Base-by-base conservation (phyloP, 2,797 vertebrate genomes). In the Psittacula echo region DNA sequence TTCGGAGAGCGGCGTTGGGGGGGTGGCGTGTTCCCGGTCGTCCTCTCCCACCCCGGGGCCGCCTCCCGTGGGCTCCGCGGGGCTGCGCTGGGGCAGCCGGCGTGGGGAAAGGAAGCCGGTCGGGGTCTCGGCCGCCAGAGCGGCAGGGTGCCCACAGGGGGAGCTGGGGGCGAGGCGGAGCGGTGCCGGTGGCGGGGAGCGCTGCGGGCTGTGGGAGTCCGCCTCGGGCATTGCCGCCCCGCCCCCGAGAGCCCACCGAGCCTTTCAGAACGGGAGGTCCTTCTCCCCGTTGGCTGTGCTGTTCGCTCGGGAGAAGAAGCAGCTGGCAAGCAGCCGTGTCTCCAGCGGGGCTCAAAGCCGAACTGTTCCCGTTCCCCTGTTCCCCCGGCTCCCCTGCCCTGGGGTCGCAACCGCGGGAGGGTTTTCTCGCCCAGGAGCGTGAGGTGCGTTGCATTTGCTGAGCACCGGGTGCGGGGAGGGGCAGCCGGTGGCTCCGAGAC, bases 91-190 rank as follows among this genome's bases (percentile, higher is more conserved):
- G 78, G 67, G 34, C 11, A 22, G 10, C 53, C 23, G 9, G 32
- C 23, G 13, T 18, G 17, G 45, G 44, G 12, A 10, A 27, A 10
- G 48, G 54, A 5, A 44, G 37, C 24, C 30, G 47, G 47, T 34
- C 1, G 89, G 32, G 65, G 65, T 30, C 50, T 13, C 27, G 34
- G 50, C 37, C n/a, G 77, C 54, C 34, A 79, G 54, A 3, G 79
- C 56, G n/a, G 56, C 61, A 9, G 62, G 70, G 51, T 30, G 80
- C 93, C 93, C 77, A 85, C 74, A 89, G 95, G 85, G 93, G 95
- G 91, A 88, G 93, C 89, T 39, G 87, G 87, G 34, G 8, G 78
- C 58, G 66, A 87, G 88, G 88, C 67, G 45, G 72, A 90, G 90
- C 48, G 64, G 47, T 2, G 30, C 61, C 18, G 68, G 24, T 14